These are phyloP conservation scores for Helobdella robusta DNA, from an alignment of 2,888 invertebrate species.

Conservation along the genomic window DNA sequence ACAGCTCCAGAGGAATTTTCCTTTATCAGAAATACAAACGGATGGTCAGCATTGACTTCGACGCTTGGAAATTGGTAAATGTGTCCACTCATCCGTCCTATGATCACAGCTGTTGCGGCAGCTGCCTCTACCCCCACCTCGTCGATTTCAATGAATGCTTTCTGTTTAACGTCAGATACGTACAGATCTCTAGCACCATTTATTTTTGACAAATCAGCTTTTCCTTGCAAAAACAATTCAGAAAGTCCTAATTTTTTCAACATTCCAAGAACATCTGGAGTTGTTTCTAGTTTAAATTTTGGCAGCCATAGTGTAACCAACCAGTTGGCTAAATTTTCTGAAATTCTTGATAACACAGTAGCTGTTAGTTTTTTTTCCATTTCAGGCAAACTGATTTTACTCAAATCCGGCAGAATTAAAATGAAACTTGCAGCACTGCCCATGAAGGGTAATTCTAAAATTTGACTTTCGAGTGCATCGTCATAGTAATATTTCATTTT, in stretches of 20 bases:
- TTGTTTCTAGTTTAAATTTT: constrained; percentile 32
- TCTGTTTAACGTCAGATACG: constrained; percentile 42
- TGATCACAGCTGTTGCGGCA: constrained; percentile 36
- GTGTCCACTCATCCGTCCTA: not conserved
- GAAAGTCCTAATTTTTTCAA: constrained; percentile 31
- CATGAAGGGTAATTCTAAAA: constrained; percentile 63
- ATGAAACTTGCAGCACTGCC: constrained; percentile 32
- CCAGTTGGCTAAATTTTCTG: constrained; percentile 3
- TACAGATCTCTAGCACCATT: constrained; percentile 35
- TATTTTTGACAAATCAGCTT: constrained; percentile 44
- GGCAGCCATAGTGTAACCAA: constrained; percentile 33
- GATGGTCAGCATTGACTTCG: constrained; percentile 31
- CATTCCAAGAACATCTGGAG: constrained; percentile 26
- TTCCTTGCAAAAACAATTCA: constrained; percentile 34
- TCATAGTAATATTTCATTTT: not conserved
- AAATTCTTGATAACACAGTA: constrained; percentile 17
- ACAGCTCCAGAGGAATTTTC: constrained; percentile 28
- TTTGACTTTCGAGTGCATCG: not conserved
- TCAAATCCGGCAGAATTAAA: constrained; percentile 31
- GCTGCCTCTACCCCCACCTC: constrained; percentile 40
- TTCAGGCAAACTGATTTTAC: constrained; percentile 6
- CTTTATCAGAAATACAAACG: constrained; percentile 34
- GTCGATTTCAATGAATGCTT: constrained; percentile 42
- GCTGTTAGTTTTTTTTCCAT: constrained; percentile 25
- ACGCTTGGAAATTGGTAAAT: too few relatives aligned